Percentiles rank a stretch among this genome's conserved stretches.
phyloP scores from a whole-genome alignment of 2,797 vertebrate species.

The Phrynocephalus vlangalii region DNA sequence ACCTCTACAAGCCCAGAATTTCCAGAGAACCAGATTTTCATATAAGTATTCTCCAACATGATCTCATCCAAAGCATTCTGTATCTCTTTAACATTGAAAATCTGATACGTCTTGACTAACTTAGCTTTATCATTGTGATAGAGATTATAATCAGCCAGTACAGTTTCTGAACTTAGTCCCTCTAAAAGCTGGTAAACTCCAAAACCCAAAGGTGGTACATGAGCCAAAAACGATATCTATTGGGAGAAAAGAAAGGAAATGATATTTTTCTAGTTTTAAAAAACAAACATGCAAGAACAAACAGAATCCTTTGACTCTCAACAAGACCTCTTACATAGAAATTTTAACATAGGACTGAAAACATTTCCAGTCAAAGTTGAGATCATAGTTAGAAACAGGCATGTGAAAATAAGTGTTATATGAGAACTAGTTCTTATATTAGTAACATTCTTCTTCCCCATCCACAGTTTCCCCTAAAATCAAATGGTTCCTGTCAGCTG shows the following conservation, averaged over 20 bases:
- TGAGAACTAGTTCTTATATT: background rate
- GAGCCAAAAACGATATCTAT: slow-evolving; percentile 87
- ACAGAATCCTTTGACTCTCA: background rate
- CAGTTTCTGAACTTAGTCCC: slow-evolving; percentile 73
- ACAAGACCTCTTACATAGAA: background rate
- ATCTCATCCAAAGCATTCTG: slow-evolving; percentile 73
- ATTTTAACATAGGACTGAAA: background rate
- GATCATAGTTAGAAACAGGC: background rate
- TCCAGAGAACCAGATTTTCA: slow-evolving; percentile 83
- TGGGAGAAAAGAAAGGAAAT: slow-evolving; percentile 29
- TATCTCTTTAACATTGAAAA: slow-evolving; percentile 82
- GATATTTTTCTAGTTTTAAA: slow-evolving; percentile 13
- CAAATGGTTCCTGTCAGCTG: background rate
- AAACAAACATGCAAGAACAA: background rate
- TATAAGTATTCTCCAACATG: slow-evolving; percentile 84
- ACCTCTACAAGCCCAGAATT: slow-evolving; percentile 89
- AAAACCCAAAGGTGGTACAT: slow-evolving; percentile 85
- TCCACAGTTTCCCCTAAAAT: background rate
- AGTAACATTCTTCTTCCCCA: background rate
- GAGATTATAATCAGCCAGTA: slow-evolving; percentile 80
- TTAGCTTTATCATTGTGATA: slow-evolving; percentile 66
- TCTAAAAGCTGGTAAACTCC: slow-evolving; percentile 84
- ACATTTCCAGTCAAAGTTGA: slow-evolving; percentile 8
- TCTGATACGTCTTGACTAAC: slow-evolving; percentile 52
- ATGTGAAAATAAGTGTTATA: background rate